Evolutionary conservation across 2,888 invertebrate genomes (phyloP), one percentile per base, ranked within the genome.

Genomic region (Macropis europaea): DNA sequence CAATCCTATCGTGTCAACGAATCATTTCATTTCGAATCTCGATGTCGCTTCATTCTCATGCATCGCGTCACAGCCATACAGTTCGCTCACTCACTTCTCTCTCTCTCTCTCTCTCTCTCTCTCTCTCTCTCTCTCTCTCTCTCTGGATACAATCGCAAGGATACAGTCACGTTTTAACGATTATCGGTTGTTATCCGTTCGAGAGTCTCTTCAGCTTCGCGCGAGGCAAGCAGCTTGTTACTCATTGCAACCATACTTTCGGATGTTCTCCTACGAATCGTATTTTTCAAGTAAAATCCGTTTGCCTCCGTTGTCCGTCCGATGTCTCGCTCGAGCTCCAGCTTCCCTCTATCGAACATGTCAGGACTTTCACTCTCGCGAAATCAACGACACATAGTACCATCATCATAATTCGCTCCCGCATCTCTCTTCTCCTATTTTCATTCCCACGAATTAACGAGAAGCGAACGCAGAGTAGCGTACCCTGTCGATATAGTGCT

Each of bases 401-500:
- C 36, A 38, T 47, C 43, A 36, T 36, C 34, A 7, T 22, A 34
- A 52, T 57, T 34, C 13, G 13, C n/a, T n/a, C 1, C 38, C 42
- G 11, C 15, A 5, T 13, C 9, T 42, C 2, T 50, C 24, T 52
- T 22, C 34, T 24, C 6, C 22, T 6, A 22, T 28, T 32, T 6
- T 32, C 45, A 54, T 32, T 53, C 11, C 62, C 28, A 45, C 17
- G 15, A 50, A n/a, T 30, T 40, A 9, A 11, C 11, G 17, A 57
- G 19, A 57, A 30, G 5, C 7, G 13, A 40, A 68, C 24, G 52
- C 42, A 50, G 26, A 45, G 48, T 47, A 57, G 30, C 38, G 36
- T 47, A 26, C 26, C 52, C 30, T 32, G 7, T 63, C 26, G 30
- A 45, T 56, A 57, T 38, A 57, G 32, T 45, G 54, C 50, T 71